Percentiles rank a stretch among this genome's conserved stretches.
phyloP scores from a whole-genome alignment of 2,888 invertebrate species.

The Candidula unifasciata region DNA sequence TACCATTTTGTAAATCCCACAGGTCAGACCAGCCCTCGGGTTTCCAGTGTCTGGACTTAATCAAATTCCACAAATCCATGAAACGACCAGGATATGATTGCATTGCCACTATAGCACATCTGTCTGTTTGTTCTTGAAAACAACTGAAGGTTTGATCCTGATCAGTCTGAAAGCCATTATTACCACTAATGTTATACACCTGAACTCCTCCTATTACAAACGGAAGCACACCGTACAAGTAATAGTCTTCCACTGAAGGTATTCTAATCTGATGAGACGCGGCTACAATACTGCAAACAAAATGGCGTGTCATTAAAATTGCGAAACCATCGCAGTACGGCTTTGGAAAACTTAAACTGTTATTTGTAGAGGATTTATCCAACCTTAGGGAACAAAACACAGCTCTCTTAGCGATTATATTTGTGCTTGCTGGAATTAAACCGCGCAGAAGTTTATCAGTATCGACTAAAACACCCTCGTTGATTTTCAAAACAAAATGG shows the following conservation, averaged over 20 bases:
- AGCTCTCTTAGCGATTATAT: slow-evolving; percentile 13
- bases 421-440: slow-evolving; percentile 14
- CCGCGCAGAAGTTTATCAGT: slow-evolving; percentile 31
- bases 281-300: slow-evolving; percentile 26
- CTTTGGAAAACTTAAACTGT: neutral
- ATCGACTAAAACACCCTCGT: slow-evolving; percentile 39
- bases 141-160: neutral
- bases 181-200: slow-evolving; percentile 15
- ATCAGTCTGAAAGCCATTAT: slow-evolving; percentile 28
- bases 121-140: slow-evolving; percentile 9
- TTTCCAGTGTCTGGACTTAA: neutral
- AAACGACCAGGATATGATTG: slow-evolving; percentile 1
- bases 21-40: neutral
- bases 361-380: neutral
- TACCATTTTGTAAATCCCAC: slow-evolving; percentile 4
- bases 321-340: slow-evolving; percentile 39
- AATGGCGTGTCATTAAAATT: slow-evolving; percentile 22
- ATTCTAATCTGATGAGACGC: slow-evolving; percentile 33
- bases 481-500: slow-evolving; percentile 13
- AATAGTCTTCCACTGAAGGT: slow-evolving; percentile 7
- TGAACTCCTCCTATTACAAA: slow-evolving; percentile 26
- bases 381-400: slow-evolving; percentile 29
- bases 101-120: slow-evolving; percentile 21
- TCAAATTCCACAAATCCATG: neutral
- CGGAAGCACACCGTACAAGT: slow-evolving; percentile 37